Evolutionary conservation across 2,113 vertebrate species (phyloP), one percentile per base, ranked within the genome.

Genomic region (Coptodon bakossiorum): DNA sequence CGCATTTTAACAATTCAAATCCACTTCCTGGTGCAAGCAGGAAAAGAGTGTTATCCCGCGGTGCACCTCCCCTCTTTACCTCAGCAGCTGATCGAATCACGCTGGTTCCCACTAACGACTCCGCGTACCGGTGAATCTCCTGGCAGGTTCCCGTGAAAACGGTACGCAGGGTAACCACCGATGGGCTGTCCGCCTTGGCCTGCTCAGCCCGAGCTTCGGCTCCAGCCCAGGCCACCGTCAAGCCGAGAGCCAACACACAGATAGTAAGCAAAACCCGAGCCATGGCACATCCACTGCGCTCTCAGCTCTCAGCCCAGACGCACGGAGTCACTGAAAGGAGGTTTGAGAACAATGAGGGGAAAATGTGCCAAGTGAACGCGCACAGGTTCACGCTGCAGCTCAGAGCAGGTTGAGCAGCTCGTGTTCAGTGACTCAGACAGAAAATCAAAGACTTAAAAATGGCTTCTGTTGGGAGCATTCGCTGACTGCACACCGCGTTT

Each of bases 41-140:
- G 6, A 4, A 79, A 38, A 80, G 24, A 40, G 40, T 2, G 9
- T 81, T 14, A 86, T 11, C 22, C n/a, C 13, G 34, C 3, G 61
- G 16, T 29, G 88, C 83, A 7, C 22, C 36, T 29, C 56, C 24
- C 31, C 24, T 43, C 29, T 76, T 86, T 94, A 97, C 96, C 96
- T 96, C 96, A 76, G 76, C 73, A 9, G 88, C 50, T 17, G 96
- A 95, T 14, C 93, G 91, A 24, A 96, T 73, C 80, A 88, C 95
- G n/a, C 90, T 86, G 66, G 93, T 91, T 76, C 96, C 96, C 84
- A 97, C 48, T 71, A 95, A 53, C 0, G 94, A 95, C 89, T 96
- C 96, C 57, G 89, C 90, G 90, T 94, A 94, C 3, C 83, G 88
- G 80, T 95, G 95, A 86, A 94, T 11, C 56, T 93, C 92, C 79